Conservation (phyloP, 2,888 invertebrate species). For the Brenthis ino region DNA sequence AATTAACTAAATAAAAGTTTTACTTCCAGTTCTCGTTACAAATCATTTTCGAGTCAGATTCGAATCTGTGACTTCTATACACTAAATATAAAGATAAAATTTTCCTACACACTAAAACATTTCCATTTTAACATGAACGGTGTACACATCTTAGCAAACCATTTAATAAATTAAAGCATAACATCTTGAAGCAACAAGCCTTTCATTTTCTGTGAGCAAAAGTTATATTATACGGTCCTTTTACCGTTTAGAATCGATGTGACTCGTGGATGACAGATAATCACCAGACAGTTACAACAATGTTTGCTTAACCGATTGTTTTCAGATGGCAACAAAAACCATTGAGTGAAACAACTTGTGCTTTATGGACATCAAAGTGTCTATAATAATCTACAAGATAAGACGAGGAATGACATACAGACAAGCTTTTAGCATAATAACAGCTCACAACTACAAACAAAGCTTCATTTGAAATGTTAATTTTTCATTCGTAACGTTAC, state of each 20-base stretch:
- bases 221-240: no score
- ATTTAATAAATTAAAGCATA: no score
- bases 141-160: no score
- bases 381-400: slow-evolving; percentile 39
- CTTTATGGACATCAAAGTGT: slow-evolving; percentile 48
- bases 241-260: background rate
- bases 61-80: no score
- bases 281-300: slow-evolving; percentile 42
- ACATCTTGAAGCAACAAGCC: no score
- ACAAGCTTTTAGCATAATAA: slow-evolving; percentile 30
- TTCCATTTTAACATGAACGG: no score
- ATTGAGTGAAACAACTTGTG: slow-evolving; percentile 40
- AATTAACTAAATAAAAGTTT: no score
- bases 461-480: slow-evolving; percentile 23
- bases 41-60: no score
- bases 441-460: slow-evolving; percentile 22
- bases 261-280: slow-evolving; percentile 43
- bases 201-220: no score
- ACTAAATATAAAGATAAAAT: no score
- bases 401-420: slow-evolving; percentile 20
- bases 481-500: slow-evolving; percentile 6
- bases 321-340: slow-evolving; percentile 48
- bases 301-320: slow-evolving; percentile 56
- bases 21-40: no score
- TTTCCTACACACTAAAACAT: no score